These are phyloP conservation scores for Blennius ocellaris DNA, from an alignment of 2,113 vertebrate species.

Conservation along the genomic window DNA sequence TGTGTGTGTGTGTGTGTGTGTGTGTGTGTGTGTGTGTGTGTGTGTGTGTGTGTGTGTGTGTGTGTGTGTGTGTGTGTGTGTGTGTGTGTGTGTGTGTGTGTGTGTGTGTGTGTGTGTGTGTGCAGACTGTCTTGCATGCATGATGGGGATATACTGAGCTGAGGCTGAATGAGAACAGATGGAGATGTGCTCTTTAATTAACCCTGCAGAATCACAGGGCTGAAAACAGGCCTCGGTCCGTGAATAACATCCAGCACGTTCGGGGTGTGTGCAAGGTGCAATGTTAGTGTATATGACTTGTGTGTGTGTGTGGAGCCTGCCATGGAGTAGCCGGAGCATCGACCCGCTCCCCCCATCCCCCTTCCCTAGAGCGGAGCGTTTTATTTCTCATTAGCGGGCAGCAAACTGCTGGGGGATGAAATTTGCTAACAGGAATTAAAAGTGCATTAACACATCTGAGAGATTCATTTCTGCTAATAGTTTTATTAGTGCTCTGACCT, in stretches of 20 bases:
- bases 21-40: background rate
- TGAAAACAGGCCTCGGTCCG: conserved; percentile 85
- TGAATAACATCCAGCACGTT: conserved; percentile 84
- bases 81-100: background rate
- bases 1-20: background rate
- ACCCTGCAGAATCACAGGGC: conserved; percentile 86
- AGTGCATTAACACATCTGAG: conserved; percentile 89
- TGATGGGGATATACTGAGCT: conserved; percentile 69
- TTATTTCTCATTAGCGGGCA: conserved; percentile 89
- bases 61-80: background rate
- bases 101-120: background rate
- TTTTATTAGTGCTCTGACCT: conserved; percentile 89
- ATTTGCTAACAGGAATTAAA: conserved; percentile 91
- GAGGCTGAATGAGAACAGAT: conserved; percentile 86
- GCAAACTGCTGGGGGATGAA: conserved; percentile 89
- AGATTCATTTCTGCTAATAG: conserved; percentile 89
- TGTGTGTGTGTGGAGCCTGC: conserved; percentile 48
- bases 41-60: background rate
- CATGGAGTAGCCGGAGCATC: conserved; percentile 77
- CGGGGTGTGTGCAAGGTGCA: conserved; percentile 68
- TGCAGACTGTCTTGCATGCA: conserved; percentile 52
- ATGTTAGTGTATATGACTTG: conserved; percentile 56
- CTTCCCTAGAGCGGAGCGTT: conserved; percentile 81
- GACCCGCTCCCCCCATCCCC: conserved; percentile 74
- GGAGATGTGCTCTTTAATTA: conserved; percentile 89